Evolutionary conservation across 2,113 vertebrate genomes (phyloP).

Genomic region (Salvator merianae): DNA sequence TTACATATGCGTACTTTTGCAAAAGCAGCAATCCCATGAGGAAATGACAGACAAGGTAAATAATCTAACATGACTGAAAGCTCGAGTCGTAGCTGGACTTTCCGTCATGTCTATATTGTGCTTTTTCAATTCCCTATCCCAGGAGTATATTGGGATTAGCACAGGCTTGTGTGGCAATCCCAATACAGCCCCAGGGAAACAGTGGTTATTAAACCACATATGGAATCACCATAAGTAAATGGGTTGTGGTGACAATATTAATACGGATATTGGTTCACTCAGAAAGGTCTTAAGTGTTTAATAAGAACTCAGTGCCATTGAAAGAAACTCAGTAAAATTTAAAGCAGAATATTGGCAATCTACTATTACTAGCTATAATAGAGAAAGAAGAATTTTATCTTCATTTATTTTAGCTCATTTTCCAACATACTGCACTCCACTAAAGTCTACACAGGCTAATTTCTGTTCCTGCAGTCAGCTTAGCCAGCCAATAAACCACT

Average conservation of each 20-base stretch:
- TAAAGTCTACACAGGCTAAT: constrained; percentile 37
- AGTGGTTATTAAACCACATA: too few relatives aligned
- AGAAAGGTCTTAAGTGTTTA: background rate
- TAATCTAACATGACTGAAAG: too few relatives aligned
- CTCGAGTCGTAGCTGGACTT: too few relatives aligned
- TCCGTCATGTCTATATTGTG: too few relatives aligned
- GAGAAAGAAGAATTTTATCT: constrained; percentile 5
- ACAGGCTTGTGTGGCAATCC: too few relatives aligned
- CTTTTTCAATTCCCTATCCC: too few relatives aligned
- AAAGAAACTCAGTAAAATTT: background rate
- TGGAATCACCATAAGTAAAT: too few relatives aligned
- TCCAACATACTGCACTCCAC: background rate
- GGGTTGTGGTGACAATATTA: background rate
- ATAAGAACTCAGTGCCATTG: background rate
- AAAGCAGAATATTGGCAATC: background rate
- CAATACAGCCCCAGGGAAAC: too few relatives aligned
- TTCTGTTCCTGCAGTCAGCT: constrained; percentile 36
- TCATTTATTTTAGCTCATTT: constrained; percentile 32
- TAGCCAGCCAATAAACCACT: constrained; percentile 33
- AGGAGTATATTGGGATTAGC: too few relatives aligned
- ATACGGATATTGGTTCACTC: background rate
- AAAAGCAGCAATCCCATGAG: too few relatives aligned
- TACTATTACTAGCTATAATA: background rate
- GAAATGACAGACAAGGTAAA: too few relatives aligned
- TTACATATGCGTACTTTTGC: too few relatives aligned